Conservation (phyloP, 2,113 vertebrate species). For the Fulica atra region DNA sequence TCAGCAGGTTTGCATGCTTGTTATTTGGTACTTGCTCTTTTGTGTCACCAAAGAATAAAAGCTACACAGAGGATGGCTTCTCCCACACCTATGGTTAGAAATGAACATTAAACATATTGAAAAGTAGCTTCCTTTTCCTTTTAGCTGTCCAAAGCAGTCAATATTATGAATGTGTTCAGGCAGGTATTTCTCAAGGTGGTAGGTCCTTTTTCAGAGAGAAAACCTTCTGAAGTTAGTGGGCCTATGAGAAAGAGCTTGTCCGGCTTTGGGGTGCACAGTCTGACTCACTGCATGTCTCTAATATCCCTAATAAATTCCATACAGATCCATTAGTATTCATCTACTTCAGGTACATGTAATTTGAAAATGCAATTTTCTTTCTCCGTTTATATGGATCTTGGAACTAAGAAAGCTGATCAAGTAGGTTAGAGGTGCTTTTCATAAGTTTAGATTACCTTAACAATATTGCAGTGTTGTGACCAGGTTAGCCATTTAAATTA, state of each 20-base stretch:
- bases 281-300: background rate
- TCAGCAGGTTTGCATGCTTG: background rate
- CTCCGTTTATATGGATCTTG: background rate
- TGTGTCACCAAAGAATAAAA: background rate
- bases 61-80: background rate
- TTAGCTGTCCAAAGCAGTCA: background rate
- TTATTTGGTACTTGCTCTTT: background rate
- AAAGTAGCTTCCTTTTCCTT: background rate
- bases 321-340: background rate
- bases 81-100: background rate
- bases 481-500: background rate
- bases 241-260: background rate
- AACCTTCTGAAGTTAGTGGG: background rate
- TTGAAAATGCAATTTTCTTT: background rate
- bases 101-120: background rate
- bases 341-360: background rate
- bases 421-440: background rate
- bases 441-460: background rate
- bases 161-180: background rate
- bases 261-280: background rate
- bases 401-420: background rate
- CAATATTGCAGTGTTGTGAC: background rate
- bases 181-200: background rate
- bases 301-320: background rate
- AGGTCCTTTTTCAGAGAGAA: background rate